A percentile compares a stretch with the other conserved stretches of the same genome.
Conservation (phyloP, 2,113 vertebrate species). For the Sphaerodactylus townsendi region DNA sequence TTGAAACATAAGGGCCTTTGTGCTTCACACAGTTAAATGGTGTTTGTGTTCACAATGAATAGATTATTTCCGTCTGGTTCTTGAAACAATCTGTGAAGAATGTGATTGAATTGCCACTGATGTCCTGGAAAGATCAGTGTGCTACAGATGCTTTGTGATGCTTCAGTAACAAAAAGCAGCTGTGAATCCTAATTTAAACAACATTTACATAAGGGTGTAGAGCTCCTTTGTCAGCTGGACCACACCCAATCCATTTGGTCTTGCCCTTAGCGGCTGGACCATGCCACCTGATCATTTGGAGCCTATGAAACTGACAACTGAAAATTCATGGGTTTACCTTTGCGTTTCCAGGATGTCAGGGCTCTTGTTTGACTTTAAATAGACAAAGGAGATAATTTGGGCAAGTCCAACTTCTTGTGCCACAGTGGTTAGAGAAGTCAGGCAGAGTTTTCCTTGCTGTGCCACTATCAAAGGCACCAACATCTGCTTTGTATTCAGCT, state of each 20-base stretch:
- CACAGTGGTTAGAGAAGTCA: background rate
- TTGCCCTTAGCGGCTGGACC: slow-evolving; percentile 25
- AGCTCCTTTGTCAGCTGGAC: slow-evolving; percentile 39
- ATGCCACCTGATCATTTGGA: slow-evolving; percentile 31
- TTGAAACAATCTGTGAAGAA: slow-evolving; percentile 27
- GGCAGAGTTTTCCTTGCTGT: background rate
- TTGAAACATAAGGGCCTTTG: slow-evolving; percentile 4
- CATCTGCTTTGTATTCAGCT: too few species aligned
- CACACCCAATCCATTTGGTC: slow-evolving; percentile 4
- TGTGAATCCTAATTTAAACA: slow-evolving; percentile 45
- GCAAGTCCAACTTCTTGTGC: too few species aligned
- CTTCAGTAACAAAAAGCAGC: slow-evolving; percentile 29
- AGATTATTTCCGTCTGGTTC: slow-evolving; percentile 26
- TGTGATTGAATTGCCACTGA: slow-evolving; percentile 24
- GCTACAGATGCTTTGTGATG: slow-evolving; percentile 16
- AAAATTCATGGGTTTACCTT: background rate
- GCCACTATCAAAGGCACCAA: background rate
- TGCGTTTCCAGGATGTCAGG: background rate
- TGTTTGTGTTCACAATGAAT: slow-evolving; percentile 28
- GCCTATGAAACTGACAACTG: slow-evolving; percentile 1
- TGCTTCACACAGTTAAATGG: background rate
- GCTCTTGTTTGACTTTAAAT: background rate
- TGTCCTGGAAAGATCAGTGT: slow-evolving; percentile 33
- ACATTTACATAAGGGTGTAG: slow-evolving; percentile 20
- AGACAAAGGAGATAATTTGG: background rate